Percentiles rank a stretch among this genome's conserved stretches.
Conservation (phyloP, 2,888 invertebrate genomes). For the Carterocephalus palaemon region DNA sequence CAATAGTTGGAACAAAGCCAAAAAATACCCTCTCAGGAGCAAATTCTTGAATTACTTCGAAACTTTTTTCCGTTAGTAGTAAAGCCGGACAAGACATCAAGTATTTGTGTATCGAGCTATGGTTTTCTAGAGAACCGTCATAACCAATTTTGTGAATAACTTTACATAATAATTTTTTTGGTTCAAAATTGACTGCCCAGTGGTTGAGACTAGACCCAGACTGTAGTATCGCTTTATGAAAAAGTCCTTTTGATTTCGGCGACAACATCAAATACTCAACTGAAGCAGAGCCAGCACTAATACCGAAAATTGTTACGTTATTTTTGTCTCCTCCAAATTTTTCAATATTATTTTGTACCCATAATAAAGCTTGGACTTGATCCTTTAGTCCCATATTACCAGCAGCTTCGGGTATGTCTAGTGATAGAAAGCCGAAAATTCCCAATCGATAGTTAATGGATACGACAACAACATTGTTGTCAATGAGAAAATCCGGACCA, state of each 20-base stretch:
- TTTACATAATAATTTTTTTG: conserved; percentile 35
- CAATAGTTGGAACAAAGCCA: conserved; percentile 52
- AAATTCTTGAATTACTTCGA: conserved; percentile 31
- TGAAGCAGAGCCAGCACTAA: conserved; percentile 51
- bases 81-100: conserved; percentile 34
- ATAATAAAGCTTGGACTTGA: conserved; percentile 53
- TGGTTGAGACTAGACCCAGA: conserved; percentile 52
- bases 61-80: conserved; percentile 31
- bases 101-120: conserved; percentile 36
- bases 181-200: conserved; percentile 47
- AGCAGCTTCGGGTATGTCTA: conserved; percentile 49
- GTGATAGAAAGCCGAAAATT: conserved; percentile 55
- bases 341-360: conserved; percentile 52
- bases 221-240: conserved; percentile 54
- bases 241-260: conserved; percentile 44
- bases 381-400: conserved; percentile 65
- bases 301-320: conserved; percentile 52
- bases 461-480: conserved; percentile 54
- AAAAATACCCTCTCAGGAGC: conserved; percentile 38
- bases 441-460: conserved; percentile 63
- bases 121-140: conserved; percentile 37
- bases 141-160: conserved; percentile 43
- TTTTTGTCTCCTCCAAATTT: conserved; percentile 50
- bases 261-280: conserved; percentile 51
- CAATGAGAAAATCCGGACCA: conserved; percentile 57